These are phyloP conservation scores for Nephila pilipes DNA, from an alignment of 1,140 invertebrate species.

Conservation along the genomic window DNA sequence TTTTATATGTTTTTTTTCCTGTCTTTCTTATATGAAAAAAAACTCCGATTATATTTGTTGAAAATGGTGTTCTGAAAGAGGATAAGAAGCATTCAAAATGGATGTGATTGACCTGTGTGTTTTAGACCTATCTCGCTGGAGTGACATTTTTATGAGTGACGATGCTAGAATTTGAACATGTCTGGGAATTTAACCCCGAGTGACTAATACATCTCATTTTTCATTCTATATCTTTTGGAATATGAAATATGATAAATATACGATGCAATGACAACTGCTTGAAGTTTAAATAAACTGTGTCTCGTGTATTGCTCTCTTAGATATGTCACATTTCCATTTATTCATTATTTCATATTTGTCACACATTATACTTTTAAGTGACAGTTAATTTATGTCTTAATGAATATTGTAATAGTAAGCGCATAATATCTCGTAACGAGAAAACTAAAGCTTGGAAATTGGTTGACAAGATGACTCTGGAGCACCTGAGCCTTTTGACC, in stretches of 20 bases:
- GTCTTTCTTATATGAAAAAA: background rate
- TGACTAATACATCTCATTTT: background rate
- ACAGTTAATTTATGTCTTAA: no score
- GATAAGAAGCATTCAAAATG: background rate
- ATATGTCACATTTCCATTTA: no score
- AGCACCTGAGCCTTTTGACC: no score
- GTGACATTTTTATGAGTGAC: conserved; percentile 55
- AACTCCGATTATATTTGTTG: conserved; percentile 13
- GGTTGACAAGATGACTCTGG: no score
- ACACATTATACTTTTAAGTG: no score
- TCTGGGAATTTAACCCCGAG: background rate
- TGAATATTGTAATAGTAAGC: no score
- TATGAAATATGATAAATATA: background rate
- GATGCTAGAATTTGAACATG: background rate
- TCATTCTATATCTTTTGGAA: background rate
- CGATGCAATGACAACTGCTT: no score
- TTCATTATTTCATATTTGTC: no score
- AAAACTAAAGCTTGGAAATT: no score
- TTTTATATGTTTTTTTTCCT: background rate
- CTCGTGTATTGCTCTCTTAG: no score
- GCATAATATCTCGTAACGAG: no score
- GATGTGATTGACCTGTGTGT: conserved; percentile 12
- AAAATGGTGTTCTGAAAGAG: conserved; percentile 9
- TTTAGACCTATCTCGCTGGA: conserved; percentile 11
- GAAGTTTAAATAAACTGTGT: no score